A percentile compares a stretch with the other conserved stretches of the same genome.
Conservation (phyloP, 92 coral and sea anemone species). For the Actinostola sp. region DNA sequence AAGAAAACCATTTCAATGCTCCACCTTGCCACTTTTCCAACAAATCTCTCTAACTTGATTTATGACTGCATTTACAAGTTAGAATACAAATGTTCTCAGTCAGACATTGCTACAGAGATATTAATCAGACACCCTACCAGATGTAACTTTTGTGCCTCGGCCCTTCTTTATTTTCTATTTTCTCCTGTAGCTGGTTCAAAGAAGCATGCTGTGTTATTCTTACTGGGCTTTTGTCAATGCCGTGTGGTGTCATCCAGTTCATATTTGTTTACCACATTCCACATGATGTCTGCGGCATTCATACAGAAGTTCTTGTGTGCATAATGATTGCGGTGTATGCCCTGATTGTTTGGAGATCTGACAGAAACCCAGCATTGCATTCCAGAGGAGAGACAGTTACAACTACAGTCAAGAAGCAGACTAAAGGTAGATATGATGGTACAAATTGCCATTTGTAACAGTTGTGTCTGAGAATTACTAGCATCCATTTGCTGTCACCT, state of each 20-base stretch:
- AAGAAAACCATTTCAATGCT: too few relatives aligned
- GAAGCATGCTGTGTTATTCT: slow-evolving; percentile 20
- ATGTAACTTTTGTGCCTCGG: too few relatives aligned
- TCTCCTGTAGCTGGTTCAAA: slow-evolving; percentile 28
- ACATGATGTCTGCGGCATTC: slow-evolving; percentile 38
- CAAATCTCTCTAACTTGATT: too few relatives aligned
- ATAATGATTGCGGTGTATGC: slow-evolving; percentile 30
- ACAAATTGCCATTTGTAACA: too few relatives aligned
- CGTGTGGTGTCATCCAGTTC: slow-evolving; percentile 38
- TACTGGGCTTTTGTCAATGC: slow-evolving; percentile 40
- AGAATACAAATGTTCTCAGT: too few relatives aligned
- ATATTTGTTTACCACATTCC: slow-evolving; percentile 33
- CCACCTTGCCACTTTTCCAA: too few relatives aligned
- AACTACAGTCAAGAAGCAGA: background rate
- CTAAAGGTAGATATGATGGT: slow-evolving; percentile 3
- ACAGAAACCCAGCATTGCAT: slow-evolving; percentile 23
- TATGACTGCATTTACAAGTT: too few relatives aligned
- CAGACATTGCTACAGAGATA: too few relatives aligned
- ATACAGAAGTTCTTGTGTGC: slow-evolving; percentile 35
- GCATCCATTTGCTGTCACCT: too few relatives aligned
- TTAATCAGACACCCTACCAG: too few relatives aligned
- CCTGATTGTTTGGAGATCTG: slow-evolving; percentile 31
- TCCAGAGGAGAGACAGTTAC: slow-evolving; percentile 5
- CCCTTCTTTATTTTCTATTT: too few relatives aligned
- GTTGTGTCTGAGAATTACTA: too few relatives aligned